phyloP scores from a whole-genome alignment of 92 coral and sea anemone genomes.

The Phenganax subtilis region DNA sequence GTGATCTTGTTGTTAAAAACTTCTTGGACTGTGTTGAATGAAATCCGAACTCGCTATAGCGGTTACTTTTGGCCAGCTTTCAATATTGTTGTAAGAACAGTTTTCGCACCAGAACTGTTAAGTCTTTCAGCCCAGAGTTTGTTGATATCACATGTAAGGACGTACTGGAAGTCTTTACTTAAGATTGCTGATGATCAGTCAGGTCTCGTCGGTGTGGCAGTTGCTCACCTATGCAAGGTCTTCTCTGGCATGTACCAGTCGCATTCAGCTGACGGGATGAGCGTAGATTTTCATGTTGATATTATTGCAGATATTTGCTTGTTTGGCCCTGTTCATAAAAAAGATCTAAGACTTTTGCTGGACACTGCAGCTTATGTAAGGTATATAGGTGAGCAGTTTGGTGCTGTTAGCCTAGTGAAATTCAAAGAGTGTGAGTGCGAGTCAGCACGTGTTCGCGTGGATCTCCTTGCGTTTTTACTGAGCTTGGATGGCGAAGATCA shows the following conservation, averaged over 20 bases:
- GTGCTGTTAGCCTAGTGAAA: slow-evolving; percentile 46
- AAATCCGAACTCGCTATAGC: slow-evolving; percentile 58
- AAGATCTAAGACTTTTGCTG: slow-evolving; percentile 54
- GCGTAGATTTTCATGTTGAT: slow-evolving; percentile 55
- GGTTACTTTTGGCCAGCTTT: slow-evolving; percentile 67
- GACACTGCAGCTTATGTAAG: slow-evolving; percentile 68
- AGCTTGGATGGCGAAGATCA: slow-evolving; percentile 49
- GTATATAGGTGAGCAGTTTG: slow-evolving; percentile 53
- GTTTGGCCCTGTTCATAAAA: slow-evolving; percentile 72
- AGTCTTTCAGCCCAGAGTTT: slow-evolving; percentile 63
- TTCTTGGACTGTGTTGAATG: slow-evolving; percentile 72
- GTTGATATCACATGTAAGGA: slow-evolving; percentile 52
- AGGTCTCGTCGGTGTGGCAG: slow-evolving; percentile 72
- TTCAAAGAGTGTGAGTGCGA: slow-evolving; percentile 57
- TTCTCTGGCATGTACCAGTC: slow-evolving; percentile 46
- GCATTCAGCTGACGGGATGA: slow-evolving; percentile 22
- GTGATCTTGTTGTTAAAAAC: slow-evolving; percentile 55
- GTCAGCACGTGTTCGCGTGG: slow-evolving; percentile 71
- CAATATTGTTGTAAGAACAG: slow-evolving; percentile 52
- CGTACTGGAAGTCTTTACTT: slow-evolving; percentile 56
- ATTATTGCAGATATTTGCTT: slow-evolving; percentile 58
- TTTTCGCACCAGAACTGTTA: slow-evolving; percentile 68
- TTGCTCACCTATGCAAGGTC: slow-evolving; percentile 64
- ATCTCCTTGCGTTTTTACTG: slow-evolving; percentile 61
- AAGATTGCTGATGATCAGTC: slow-evolving; percentile 63